Conservation (phyloP, 92 coral and sea anemone genomes). For the Isaurus tuberculatus region DNA sequence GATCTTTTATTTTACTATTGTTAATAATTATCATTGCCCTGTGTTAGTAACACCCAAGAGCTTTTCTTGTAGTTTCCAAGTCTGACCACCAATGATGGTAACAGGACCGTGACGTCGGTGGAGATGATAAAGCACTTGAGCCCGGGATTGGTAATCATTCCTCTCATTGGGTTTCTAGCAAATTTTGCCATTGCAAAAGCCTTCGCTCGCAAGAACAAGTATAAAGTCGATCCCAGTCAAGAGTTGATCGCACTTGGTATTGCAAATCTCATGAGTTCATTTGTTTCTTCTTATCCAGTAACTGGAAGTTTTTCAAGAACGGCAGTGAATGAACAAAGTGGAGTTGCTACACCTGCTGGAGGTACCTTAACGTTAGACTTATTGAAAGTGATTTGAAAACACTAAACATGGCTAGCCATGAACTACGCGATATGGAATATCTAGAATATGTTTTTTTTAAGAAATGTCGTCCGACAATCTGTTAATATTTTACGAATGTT, state of each 20-base stretch:
- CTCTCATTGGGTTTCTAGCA: constrained; percentile 95
- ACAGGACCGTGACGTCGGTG: constrained; percentile 64
- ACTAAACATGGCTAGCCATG: too few relatives aligned
- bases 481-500: too few relatives aligned
- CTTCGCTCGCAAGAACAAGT: constrained; percentile 93
- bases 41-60: too few relatives aligned
- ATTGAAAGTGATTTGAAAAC: too few relatives aligned
- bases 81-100: constrained; percentile 66
- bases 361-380: too few relatives aligned
- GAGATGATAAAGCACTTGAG: constrained; percentile 81
- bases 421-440: too few relatives aligned
- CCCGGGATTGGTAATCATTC: constrained; percentile 90
- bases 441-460: too few relatives aligned
- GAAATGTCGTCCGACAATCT: too few relatives aligned
- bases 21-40: too few relatives aligned
- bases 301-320: constrained; percentile 99
- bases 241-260: constrained; percentile 95
- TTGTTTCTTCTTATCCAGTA: constrained; percentile 97
- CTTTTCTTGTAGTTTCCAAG: constrained; percentile 73
- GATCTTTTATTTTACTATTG: too few relatives aligned
- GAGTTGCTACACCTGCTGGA: constrained; percentile 98
- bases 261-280: constrained; percentile 91
- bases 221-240: constrained; percentile 96
- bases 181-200: constrained; percentile 99
- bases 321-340: constrained; percentile 96